Evolutionary conservation across 53 echinoderm and acorn worm species (phyloP).

Genomic region (Zoroaster sp.): DNA sequence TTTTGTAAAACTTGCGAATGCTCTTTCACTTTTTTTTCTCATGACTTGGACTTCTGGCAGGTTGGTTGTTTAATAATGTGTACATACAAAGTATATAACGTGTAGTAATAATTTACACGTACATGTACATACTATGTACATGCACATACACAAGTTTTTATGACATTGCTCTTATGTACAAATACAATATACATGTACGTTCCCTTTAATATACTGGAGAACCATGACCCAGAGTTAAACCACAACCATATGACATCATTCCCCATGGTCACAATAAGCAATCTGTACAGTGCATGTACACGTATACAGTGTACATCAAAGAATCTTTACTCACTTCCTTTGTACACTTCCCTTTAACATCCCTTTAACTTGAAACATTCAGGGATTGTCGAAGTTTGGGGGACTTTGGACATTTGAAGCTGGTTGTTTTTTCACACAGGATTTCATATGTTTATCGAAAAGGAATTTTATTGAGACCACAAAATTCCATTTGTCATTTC

Average conservation of each 20-base stretch:
- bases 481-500: neutral
- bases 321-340: slow-evolving; percentile 40
- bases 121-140: no score
- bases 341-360: neutral
- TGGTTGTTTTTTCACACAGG: neutral
- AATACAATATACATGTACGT: neutral
- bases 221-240: slow-evolving; percentile 51
- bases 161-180: no score
- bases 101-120: neutral
- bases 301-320: slow-evolving; percentile 4
- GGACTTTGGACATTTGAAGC: no score
- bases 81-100: neutral
- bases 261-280: neutral
- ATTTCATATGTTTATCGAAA: neutral
- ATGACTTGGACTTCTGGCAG: neutral
- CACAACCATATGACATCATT: slow-evolving; percentile 35
- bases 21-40: no score
- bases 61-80: neutral
- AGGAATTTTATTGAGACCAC: neutral
- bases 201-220: neutral
- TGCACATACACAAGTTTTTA: no score
- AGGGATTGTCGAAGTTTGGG: neutral
- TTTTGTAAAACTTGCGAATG: no score
- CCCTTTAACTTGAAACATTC: slow-evolving; percentile 3
- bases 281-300: neutral